A percentile compares a stretch with the other conserved stretches of the same genome.
Evolutionary conservation across 2,797 vertebrate genomes (phyloP).

Genomic region (Ctenopoma kingsleyae): DNA sequence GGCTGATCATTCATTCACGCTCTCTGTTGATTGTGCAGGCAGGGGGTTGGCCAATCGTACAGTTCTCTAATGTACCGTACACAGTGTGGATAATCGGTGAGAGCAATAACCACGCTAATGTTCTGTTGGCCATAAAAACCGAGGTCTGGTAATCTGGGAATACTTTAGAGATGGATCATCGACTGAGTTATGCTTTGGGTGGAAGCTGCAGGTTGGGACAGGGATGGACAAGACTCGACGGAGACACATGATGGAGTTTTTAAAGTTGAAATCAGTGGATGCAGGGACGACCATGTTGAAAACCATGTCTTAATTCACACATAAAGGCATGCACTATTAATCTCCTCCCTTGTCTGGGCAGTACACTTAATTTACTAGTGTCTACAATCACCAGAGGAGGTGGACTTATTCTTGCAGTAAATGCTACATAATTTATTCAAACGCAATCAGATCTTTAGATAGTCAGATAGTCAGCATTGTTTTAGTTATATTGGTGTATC

Average conservation of each 20-base stretch:
- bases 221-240: conserved; percentile 28
- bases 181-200: conserved; percentile 29
- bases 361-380: too few relatives aligned
- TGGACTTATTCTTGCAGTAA: too few relatives aligned
- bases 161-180: conserved; percentile 49
- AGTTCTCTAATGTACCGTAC: conserved; percentile 82
- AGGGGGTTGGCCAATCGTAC: conserved; percentile 82
- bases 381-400: too few relatives aligned
- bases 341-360: too few relatives aligned
- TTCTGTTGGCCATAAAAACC: conserved; percentile 79
- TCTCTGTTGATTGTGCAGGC: conserved; percentile 85
- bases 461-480: too few relatives aligned
- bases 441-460: too few relatives aligned
- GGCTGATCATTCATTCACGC: conserved; percentile 85
- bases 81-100: conserved; percentile 80
- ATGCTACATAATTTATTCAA: too few relatives aligned
- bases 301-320: too few relatives aligned
- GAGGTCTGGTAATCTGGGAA: conserved; percentile 71
- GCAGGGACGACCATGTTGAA: too few relatives aligned
- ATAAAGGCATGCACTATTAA: too few relatives aligned
- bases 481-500: too few relatives aligned
- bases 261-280: too few relatives aligned
- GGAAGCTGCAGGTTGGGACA: conserved; percentile 27
- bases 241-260: conserved; percentile 13
- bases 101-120: conserved; percentile 82